Evolutionary conservation across 1,140 invertebrate species (phyloP).

Genomic region (Cardiocondyla obscurior): DNA sequence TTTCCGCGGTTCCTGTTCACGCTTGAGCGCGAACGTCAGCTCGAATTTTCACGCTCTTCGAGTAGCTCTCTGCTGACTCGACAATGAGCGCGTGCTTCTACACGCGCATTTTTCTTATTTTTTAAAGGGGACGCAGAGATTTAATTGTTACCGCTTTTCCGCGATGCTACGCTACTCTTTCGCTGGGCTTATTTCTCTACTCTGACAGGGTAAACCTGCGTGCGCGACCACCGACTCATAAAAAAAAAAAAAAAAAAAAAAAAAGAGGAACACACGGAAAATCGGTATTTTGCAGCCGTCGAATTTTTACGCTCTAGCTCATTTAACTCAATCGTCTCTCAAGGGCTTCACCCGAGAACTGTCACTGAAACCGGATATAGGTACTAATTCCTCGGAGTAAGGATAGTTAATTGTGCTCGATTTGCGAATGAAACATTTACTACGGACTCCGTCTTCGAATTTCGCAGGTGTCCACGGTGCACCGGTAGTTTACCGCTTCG

Average conservation of each 20-base stretch:
- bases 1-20: not conserved
- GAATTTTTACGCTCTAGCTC: not conserved
- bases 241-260: no score
- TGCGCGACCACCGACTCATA: no score
- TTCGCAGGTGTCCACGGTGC: not conserved
- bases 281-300: not conserved
- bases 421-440: not conserved
- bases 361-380: no score
- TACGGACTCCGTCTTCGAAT: not conserved
- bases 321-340: no score
- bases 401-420: not conserved
- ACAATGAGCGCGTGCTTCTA: not conserved
- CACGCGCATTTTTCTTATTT: conserved; percentile 15
- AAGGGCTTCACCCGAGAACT: no score
- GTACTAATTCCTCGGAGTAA: not conserved
- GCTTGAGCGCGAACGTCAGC: conserved; percentile 4
- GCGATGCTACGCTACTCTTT: no score
- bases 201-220: no score
- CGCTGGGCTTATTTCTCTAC: no score
- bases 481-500: not conserved
- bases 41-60: conserved; percentile 31
- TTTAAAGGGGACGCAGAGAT: no score
- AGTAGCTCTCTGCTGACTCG: not conserved
- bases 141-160: no score
- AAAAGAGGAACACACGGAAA: not conserved